A percentile compares a stretch with the other conserved stretches of the same genome.
Conservation (phyloP, 2,113 vertebrate species). For the Misgurnus mizolepis region DNA sequence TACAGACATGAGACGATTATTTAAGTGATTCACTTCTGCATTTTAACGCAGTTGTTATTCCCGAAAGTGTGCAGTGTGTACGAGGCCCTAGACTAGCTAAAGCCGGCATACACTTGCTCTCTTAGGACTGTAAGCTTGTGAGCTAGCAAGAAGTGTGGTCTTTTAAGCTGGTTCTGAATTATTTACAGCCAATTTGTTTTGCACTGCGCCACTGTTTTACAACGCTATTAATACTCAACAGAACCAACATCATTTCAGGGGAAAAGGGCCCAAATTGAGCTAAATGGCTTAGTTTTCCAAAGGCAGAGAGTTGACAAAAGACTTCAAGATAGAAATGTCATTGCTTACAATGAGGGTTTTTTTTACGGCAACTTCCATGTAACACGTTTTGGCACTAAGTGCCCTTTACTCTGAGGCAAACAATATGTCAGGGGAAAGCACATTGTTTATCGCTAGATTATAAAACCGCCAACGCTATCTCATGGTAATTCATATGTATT, state of each 20-base stretch:
- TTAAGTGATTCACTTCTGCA: too few species aligned
- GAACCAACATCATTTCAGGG: not conserved
- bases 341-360: conserved; percentile 14
- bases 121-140: conserved; percentile 8
- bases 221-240: conserved; percentile 32
- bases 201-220: conserved; percentile 14
- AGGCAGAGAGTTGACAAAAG: not conserved
- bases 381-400: not conserved
- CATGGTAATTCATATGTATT: too few species aligned
- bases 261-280: conserved; percentile 11
- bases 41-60: too few species aligned
- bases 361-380: not conserved
- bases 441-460: not conserved
- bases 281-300: conserved; percentile 8
- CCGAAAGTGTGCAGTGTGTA: not conserved
- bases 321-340: not conserved
- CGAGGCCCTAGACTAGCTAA: not conserved
- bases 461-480: not conserved
- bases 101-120: not conserved
- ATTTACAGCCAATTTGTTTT: conserved; percentile 26
- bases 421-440: not conserved
- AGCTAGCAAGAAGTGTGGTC: conserved; percentile 21
- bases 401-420: not conserved
- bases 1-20: too few species aligned
- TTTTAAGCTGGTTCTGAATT: conserved; percentile 39